Percentiles rank a stretch among this genome's conserved stretches.
Evolutionary conservation across 2,113 vertebrate species (phyloP).

Genomic region (Anser brachyrhynchus): DNA sequence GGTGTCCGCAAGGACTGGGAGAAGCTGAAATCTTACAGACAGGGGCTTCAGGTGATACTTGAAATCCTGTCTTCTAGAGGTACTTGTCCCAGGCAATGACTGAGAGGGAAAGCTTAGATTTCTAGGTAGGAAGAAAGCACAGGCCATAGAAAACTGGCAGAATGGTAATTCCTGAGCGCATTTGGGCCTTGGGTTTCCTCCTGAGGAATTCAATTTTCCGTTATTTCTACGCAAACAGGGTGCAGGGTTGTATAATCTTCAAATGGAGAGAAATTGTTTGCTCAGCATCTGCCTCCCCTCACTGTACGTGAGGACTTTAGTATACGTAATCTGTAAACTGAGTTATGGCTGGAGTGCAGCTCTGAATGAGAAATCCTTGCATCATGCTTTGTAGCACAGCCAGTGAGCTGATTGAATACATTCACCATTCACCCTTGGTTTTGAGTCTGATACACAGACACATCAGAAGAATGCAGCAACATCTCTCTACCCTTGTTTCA

Average conservation of each 20-base stretch:
- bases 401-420: neutral
- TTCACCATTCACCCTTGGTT: slow-evolving; percentile 7
- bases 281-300: neutral
- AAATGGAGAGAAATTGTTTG: neutral
- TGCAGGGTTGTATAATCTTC: neutral
- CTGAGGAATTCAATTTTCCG: neutral
- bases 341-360: neutral
- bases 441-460: neutral
- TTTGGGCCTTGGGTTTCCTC: neutral
- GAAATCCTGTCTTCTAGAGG: neutral
- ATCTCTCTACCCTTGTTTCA: neutral
- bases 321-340: neutral
- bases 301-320: neutral
- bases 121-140: neutral
- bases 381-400: neutral
- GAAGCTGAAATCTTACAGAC: neutral
- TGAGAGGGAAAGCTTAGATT: neutral
- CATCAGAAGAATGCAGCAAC: neutral
- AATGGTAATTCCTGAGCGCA: neutral
- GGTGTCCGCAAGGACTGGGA: neutral
- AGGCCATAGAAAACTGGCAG: neutral
- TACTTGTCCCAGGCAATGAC: neutral
- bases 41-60: neutral
- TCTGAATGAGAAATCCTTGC: neutral
- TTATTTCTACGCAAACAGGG: no score